Percentiles rank a stretch among this genome's conserved stretches.
Evolutionary conservation across 2,797 vertebrate species (phyloP).

Genomic region (Arremon aurantiirostris): DNA sequence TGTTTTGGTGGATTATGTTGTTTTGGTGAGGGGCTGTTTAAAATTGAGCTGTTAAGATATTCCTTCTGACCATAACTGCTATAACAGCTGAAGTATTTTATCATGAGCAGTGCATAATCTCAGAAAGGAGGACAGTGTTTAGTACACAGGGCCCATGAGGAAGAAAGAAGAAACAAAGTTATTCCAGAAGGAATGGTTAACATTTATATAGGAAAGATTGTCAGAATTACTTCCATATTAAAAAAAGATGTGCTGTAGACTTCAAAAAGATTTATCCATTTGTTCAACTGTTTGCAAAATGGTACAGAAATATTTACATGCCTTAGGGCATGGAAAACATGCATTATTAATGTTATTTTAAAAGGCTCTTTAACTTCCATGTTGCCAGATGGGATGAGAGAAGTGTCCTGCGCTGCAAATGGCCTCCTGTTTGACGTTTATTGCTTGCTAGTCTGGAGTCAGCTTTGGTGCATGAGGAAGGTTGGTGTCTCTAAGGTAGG

Average conservation of each 20-base stretch:
- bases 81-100: neutral
- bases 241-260: neutral
- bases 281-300: neutral
- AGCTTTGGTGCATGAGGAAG: slow-evolving; percentile 3
- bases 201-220: neutral
- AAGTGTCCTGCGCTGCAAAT: slow-evolving; percentile 6
- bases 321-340: neutral
- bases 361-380: neutral
- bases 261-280: neutral
- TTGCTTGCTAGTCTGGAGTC: slow-evolving; percentile 14
- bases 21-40: fast-evolving
- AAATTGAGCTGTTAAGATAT: neutral
- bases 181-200: neutral
- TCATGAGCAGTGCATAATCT: neutral
- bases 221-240: neutral
- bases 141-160: neutral
- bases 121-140: neutral
- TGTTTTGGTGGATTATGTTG: neutral
- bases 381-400: slow-evolving; percentile 43
- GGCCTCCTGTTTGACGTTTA: neutral
- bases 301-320: neutral
- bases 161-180: neutral
- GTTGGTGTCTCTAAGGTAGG: slow-evolving; percentile 21
- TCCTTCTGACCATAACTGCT: neutral
- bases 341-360: slow-evolving; percentile 1